Base-by-base conservation (phyloP, 2,888 invertebrate genomes). In the Xestobium rufovillosum region DNA sequence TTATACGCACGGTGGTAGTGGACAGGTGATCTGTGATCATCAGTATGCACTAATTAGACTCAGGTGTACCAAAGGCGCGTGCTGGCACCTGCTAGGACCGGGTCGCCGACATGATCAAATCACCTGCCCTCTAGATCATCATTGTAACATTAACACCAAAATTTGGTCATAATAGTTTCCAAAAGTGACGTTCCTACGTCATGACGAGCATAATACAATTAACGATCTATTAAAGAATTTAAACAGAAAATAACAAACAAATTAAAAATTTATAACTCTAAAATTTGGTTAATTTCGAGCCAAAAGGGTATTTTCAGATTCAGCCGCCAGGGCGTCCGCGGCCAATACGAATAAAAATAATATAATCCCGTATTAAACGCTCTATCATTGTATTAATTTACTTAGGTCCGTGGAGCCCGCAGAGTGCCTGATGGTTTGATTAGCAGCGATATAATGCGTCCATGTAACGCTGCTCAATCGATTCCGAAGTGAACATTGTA, bases 401-500 rank as follows among this genome's bases (percentile, higher is more conserved):
- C 55, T 57, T 58, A 51, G 47, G 55, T 41, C 41, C 34, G n/a
- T 14, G 30, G 27, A 30, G 45, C 45, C 41, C 43, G 42, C 29
- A 36, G 19, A 34, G 11, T 39, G 44, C 44, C 37, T 49, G 50
- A 50, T 51, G 48, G 51, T 51, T 52, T 52, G 52, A 52, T 51
- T 50, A 52, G 50, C 51, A 45, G 23, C 23, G 35, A 33, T 51
- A 58, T 59, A 62, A 61, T 58, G 56, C 56, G 56, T 8, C 55
- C 57, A 54, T 61, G 57, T 60, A 60, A 61, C 58, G 60, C 56
- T 59, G 59, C 50, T 59, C 61, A 63, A 63, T 65, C 65, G 65
- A 63, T 63, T 65, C 60, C 55, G 55, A 57, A 60, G 53, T 58
- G 63, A 63, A 63, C 63, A 63, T 63, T 63, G 63, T 63, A 63